These are phyloP conservation scores for Caenorhabditis angaria DNA, from an alignment of 2,888 invertebrate species.

Conservation along the genomic window DNA sequence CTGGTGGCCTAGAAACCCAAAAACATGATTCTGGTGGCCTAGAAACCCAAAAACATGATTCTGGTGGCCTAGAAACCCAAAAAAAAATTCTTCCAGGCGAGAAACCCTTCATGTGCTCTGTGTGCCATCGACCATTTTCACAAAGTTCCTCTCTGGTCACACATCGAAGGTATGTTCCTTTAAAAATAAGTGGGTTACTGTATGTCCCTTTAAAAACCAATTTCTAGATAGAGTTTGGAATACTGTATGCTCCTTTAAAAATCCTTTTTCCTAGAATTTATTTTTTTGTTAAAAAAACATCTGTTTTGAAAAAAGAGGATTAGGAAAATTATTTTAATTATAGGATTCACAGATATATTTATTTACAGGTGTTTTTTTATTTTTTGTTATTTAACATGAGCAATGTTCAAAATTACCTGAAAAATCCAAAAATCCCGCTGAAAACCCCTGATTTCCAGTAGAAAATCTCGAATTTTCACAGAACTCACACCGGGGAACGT, in stretches of 20 bases:
- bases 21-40: neutral
- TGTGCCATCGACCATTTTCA: conserved; percentile 94
- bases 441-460: neutral
- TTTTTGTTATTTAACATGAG: neutral
- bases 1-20: too few species aligned
- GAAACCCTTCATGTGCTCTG: conserved; percentile 96
- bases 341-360: too few species aligned
- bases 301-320: neutral
- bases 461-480: conserved; percentile 32
- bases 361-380: conserved; percentile 3
- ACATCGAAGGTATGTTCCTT: conserved; percentile 83
- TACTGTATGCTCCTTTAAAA: too few species aligned
- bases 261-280: too few species aligned
- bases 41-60: neutral
- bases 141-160: conserved; percentile 94
- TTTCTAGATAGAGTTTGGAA: too few species aligned
- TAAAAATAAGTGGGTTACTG: conserved; percentile 4
- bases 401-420: too few species aligned
- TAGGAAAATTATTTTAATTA: neutral
- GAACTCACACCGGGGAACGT: conserved; percentile 94
- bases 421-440: too few species aligned
- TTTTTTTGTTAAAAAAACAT: too few species aligned
- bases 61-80: neutral
- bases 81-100: conserved; percentile 78
- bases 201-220: neutral